Evolutionary conservation across 2,797 vertebrate species (phyloP), one percentile per base, ranked within the genome.

Genomic region (Falco concolor): DNA sequence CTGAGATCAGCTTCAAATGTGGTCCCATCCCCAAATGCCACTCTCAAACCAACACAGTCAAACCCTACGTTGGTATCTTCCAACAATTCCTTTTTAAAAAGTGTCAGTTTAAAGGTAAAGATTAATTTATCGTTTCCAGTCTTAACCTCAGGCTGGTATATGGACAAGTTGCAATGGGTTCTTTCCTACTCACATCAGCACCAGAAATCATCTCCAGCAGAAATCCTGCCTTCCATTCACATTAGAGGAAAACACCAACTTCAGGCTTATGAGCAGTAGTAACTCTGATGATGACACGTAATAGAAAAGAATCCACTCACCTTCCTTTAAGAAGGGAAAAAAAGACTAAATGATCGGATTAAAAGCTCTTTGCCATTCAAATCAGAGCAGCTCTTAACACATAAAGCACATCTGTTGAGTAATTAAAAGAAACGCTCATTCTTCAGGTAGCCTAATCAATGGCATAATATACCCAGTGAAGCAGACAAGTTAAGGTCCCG

Each of bases 61-160:
- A 87, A 79, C 74, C 60, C 68, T 74, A 82, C 44, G 61, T 65
- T 86, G 90, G 3, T 82, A 75, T 68, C 61, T 73, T 93, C 85
- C 88, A 78, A 82, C 21, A 16, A 88, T 50, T 94, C 91, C 78
- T 53, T 76, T 76, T 90, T 52, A 64, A 6, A 8, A 90, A 79
- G 78, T 93, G 93, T 96, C 93, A 96, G 95, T 96, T 95, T 92
- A 93, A 95, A 94, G 53, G 38, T 89, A 90, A 74, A 86, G 50
- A 90, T 80, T 70, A 73, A 86, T 65, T 67, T 67, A 80, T 42
- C 65, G 28, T 88, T 95, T 96, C 95, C 88, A 97, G 96, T 95
- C 95, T 89, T 83, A 94, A 61, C 38, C 68, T 87, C 88, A 89
- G 28, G 53, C 38, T 93, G 47, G 70, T 68, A 80, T 9, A 32